Evolutionary conservation across 1,140 invertebrate species (phyloP), one percentile per base, ranked within the genome.

Genomic region (Phymastichus coffea): DNA sequence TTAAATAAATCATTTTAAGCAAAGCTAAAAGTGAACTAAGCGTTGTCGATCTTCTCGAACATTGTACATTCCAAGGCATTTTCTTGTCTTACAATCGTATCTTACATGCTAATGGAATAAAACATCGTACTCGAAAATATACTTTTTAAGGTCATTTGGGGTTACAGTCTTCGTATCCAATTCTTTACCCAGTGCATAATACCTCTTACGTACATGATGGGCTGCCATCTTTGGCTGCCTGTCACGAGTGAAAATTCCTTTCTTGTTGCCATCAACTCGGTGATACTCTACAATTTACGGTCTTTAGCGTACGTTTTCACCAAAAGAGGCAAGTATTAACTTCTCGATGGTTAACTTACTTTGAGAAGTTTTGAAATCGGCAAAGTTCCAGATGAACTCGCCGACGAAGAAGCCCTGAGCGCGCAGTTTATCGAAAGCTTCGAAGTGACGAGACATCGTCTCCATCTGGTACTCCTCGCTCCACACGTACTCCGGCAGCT

Each of bases 371-470:
- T 88, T 87, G 64, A 91, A 93, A 70, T 93, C 90, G 1, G 90
- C 96, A 80, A 98, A 98, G 76, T 98, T 98, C 96, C 96, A 98
- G 37, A 98, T 92, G 81, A 97, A 95, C 82, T 98, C 96, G 4
- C 96, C 96, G 40, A 94, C 87, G 63, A 98, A 94, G 76, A 89
- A 94, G 4, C 88, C 86, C 64, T 86, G 80, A 1, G 77, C 74
- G 55, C 92, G 82, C n/a, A 97, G 73, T 22, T 75, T 73, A 76
- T 98, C 95, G 73, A 98, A 97, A 0, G 92, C 93, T 71, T 88
- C 85, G 69, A 97, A 96, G 70, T 97, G 93, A 67, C 88, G 84
- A 0, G 88, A 86, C 69, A 97, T 83, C 41, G 96, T 70, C 47
- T 89, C 86, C 3, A 87, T 84, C 79, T 98, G 96, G 72, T 93